A percentile compares a stretch with the other conserved stretches of the same genome.
phyloP scores from a whole-genome alignment of 2,888 invertebrate species.

The Leptopilina myrica region DNA sequence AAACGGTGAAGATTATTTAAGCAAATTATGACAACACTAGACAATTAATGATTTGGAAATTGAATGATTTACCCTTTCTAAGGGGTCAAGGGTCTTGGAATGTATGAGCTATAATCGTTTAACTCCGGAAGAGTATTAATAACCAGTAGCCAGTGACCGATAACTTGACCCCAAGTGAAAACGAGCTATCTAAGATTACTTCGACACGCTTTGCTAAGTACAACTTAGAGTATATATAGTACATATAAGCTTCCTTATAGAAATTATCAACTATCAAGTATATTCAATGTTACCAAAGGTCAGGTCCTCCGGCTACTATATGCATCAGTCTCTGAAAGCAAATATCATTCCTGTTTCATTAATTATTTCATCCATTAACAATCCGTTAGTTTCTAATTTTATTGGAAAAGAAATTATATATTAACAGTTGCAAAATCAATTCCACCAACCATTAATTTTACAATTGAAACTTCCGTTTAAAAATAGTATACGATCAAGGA shows the following conservation, averaged over 20 bases:
- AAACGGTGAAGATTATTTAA: background rate
- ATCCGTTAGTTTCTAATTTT: no score
- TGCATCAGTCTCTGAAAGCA: slow-evolving; percentile 16
- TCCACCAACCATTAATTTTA: no score
- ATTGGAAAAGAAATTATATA: no score
- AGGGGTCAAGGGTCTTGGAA: slow-evolving; percentile 33
- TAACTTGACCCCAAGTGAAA: slow-evolving; percentile 39
- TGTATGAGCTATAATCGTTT: slow-evolving; percentile 45
- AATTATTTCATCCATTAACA: background rate
- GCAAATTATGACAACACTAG: background rate
- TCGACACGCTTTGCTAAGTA: slow-evolving; percentile 38
- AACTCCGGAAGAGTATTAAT: slow-evolving; percentile 44
- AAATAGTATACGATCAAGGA: no score
- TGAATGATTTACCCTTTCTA: background rate
- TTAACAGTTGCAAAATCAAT: no score
- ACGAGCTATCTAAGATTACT: slow-evolving; percentile 9
- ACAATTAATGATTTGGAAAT: background rate
- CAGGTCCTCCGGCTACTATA: slow-evolving; percentile 12
- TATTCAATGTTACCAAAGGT: slow-evolving; percentile 24
- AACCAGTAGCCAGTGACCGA: slow-evolving; percentile 50
- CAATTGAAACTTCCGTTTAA: no score
- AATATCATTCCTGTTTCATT: slow-evolving; percentile 16
- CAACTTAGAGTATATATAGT: background rate
- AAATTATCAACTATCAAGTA: slow-evolving; percentile 33
- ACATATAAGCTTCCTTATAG: slow-evolving; percentile 29